Percentiles rank a stretch among this genome's conserved stretches.
Evolutionary conservation across 2,888 invertebrate species (phyloP).

Genomic region (Temnothorax ravouxi): DNA sequence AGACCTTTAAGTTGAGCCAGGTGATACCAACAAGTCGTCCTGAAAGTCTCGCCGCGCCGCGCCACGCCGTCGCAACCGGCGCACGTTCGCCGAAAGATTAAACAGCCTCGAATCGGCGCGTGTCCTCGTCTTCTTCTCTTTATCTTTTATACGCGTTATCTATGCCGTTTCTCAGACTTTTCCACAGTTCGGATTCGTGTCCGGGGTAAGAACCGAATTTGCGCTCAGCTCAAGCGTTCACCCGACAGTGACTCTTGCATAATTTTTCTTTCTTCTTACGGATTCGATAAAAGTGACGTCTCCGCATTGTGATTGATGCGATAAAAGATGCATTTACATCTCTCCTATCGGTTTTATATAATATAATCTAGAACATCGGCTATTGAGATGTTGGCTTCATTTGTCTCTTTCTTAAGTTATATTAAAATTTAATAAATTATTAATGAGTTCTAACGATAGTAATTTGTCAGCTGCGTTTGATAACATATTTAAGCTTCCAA

Average conservation of each 20-base stretch:
- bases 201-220: conserved; percentile 6
- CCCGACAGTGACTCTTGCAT: conserved; percentile 1
- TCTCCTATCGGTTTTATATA: neutral
- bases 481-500: neutral
- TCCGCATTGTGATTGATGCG: neutral
- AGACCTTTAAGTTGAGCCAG: conserved; percentile 69
- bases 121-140: conserved; percentile 44
- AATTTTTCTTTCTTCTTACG: conserved; percentile 19
- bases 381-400: neutral
- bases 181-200: conserved; percentile 43
- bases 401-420: neutral
- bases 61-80: conserved; percentile 61
- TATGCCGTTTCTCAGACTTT: conserved; percentile 40
- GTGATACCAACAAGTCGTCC: conserved; percentile 72
- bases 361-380: neutral
- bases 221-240: neutral
- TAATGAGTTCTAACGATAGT: neutral
- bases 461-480: neutral
- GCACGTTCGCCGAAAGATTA: conserved; percentile 73
- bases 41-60: conserved; percentile 55
- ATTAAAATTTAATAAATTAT: neutral
- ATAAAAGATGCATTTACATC: conserved; percentile 20
- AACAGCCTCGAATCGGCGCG: conserved; percentile 60
- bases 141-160: conserved; percentile 28
- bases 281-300: conserved; percentile 32